phyloP scores from a whole-genome alignment of 2,113 vertebrate species.

The Muscicapa adusta region DNA sequence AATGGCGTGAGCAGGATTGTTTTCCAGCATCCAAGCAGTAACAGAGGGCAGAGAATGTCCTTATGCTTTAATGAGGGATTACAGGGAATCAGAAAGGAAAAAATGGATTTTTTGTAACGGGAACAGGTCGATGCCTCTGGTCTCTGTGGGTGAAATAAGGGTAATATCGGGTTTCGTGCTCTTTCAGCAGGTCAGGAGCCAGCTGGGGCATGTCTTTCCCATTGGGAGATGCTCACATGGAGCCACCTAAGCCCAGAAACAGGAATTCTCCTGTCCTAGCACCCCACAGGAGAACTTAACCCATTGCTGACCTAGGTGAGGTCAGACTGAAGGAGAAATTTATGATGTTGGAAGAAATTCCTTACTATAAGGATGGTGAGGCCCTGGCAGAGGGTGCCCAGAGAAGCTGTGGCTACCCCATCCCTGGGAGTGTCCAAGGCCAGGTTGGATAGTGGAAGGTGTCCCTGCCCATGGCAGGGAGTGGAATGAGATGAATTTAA shows the following conservation, averaged over 20 bases:
- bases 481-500: not conserved
- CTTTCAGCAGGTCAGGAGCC: not conserved
- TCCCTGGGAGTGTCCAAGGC: not conserved
- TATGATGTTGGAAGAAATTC: not conserved
- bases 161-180: not conserved
- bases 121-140: not conserved
- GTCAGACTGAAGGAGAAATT: not conserved
- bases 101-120: not conserved
- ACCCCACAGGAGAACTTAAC: accelerated
- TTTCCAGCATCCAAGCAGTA: not conserved
- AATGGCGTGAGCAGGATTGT: not conserved
- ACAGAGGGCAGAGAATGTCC: not conserved
- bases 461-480: not conserved
- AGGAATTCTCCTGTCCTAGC: not conserved
- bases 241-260: not conserved
- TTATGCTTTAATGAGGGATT: not conserved
- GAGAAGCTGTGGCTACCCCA: not conserved
- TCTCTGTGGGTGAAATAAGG: not conserved
- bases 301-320: not conserved
- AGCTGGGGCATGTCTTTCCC: not conserved
- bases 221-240: not conserved
- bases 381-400: not conserved
- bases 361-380: not conserved
- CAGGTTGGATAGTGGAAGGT: not conserved
- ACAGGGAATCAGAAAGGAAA: not conserved